These are phyloP conservation scores for Peromyscus californicus DNA, from an alignment of 2,113 vertebrate genomes.

Conservation along the genomic window DNA sequence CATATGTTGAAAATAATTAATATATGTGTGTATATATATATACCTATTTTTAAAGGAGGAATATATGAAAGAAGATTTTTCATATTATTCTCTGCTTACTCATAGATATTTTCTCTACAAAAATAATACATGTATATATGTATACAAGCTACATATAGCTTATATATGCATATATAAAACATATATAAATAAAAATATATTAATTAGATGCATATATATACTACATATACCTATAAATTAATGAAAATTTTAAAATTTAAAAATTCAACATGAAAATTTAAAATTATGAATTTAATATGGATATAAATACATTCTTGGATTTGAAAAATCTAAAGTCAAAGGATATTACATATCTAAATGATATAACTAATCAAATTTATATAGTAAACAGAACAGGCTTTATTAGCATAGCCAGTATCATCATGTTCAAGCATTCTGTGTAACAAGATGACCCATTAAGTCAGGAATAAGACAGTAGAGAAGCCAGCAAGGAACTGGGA, in stretches of 20 bases:
- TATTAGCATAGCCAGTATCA: background rate
- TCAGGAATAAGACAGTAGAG: conserved; percentile 17
- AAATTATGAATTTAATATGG: background rate
- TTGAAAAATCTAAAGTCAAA: conserved; percentile 28
- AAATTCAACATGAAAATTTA: conserved; percentile 38
- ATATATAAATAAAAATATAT: background rate
- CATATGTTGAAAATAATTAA: background rate
- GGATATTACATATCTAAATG: conserved; percentile 12
- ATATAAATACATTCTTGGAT: conserved; percentile 43
- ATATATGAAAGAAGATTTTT: background rate
- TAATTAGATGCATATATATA: background rate
- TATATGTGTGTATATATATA: background rate
- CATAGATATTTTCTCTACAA: background rate
- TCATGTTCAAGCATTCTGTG: background rate
- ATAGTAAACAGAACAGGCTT: conserved; percentile 40
- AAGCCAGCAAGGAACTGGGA: background rate
- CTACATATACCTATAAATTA: background rate
- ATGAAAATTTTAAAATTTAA: background rate
- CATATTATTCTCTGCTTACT: background rate
- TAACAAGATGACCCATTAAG: background rate
- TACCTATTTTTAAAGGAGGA: background rate
- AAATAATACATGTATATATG: background rate
- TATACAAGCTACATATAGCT: background rate
- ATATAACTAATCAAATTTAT: conserved; percentile 23
- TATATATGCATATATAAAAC: background rate